Base-by-base conservation (phyloP, 2,888 invertebrate genomes). In the Pammene aurita region DNA sequence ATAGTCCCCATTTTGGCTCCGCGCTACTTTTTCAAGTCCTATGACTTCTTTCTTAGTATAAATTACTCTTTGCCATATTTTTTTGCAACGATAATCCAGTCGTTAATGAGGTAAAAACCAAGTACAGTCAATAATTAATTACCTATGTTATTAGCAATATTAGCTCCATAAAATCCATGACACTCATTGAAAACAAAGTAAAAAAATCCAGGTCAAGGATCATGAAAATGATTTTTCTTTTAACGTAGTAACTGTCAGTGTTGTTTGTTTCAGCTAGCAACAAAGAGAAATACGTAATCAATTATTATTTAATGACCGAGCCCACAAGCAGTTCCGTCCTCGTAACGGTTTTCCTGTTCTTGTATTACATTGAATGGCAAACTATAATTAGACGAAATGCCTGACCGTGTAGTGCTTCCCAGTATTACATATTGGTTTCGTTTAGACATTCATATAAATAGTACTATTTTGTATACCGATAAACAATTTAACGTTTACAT, bases 311-410 rank as follows among this genome's bases (percentile, higher is more conserved):
- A 62, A 62, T 62, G 52, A 26, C 52, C 52, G 41, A 61, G 61
- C 50, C 38, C 50, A 50, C 62, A 50, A 58, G 13, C 61, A 42
- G 62, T 62, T 62, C 50, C 62, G 62, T 62, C 52, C 41, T 62
- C 52, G 57, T 38, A 67, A 44, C 61, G 46, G 35, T 67, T 67
- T 62, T 54, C 67, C 55, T 58, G 61, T 55, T 50, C 61, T 60
- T 41, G 54, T 57, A 58, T 65, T 69, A 55, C 46, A 56, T 60
- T 70, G 60, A 70, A 60, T 66, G 55, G 55, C 46, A 55, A 62
- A 46, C 54, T 61, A 48, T 55, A 62, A 62, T 61, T 61, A 62
- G 55, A 62, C 55, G 46, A 62, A 61, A 48, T 61, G 54, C 42
- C 26, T 50, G 41, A 6, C 54, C 50, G 34, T 52, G 50, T 52